phyloP scores from a whole-genome alignment of 2,113 vertebrate genomes.

The Pagrus major region DNA sequence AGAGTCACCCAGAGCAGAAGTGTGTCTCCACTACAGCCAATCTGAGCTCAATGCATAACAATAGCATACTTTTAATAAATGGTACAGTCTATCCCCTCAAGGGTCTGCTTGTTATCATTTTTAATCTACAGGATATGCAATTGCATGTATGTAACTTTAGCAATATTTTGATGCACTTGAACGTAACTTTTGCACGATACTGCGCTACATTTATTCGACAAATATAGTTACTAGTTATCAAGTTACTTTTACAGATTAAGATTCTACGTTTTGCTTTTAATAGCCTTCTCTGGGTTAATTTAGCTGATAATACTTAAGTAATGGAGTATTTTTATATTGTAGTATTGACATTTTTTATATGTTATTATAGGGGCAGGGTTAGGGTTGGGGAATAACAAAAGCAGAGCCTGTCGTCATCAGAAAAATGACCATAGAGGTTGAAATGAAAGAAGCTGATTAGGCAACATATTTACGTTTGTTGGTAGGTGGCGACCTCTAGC shows the following conservation, averaged over 20 bases:
- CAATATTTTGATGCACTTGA: no score
- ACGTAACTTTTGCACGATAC: no score
- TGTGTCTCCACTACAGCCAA: background rate
- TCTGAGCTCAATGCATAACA: background rate
- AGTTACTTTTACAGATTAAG: no score
- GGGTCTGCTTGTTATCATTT: background rate
- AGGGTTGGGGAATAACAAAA: no score
- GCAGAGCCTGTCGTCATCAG: no score
- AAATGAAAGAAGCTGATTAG: no score
- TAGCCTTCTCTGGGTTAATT: background rate
- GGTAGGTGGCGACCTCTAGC: no score
- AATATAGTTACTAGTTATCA: no score
- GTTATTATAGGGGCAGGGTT: no score
- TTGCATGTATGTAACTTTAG: background rate
- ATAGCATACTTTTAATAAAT: background rate
- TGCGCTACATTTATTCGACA: no score
- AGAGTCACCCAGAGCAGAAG: slow-evolving; percentile 14
- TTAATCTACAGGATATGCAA: background rate
- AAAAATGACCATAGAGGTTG: no score
- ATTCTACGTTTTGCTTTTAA: background rate
- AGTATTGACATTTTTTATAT: background rate
- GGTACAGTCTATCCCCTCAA: background rate
- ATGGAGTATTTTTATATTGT: background rate
- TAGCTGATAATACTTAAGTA: background rate
- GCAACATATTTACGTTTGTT: no score